Evolutionary conservation across 2,888 invertebrate genomes (phyloP).

Genomic region (Philopedon plagiatum): DNA sequence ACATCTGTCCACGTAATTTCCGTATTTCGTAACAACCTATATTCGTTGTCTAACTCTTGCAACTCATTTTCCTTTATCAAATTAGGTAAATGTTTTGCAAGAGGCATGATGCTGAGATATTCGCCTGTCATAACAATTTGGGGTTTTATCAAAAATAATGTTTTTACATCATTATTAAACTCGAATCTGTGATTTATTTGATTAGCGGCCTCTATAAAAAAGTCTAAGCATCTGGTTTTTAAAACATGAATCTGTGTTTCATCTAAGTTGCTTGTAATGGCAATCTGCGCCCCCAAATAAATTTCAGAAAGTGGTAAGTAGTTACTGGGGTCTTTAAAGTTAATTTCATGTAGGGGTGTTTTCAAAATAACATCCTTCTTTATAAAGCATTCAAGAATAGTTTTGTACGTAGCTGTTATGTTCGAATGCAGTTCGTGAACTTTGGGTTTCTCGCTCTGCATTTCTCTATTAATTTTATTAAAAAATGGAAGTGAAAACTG

Average conservation of each 20-base stretch:
- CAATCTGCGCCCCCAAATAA: slow-evolving; percentile 17
- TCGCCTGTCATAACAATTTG: too few species aligned
- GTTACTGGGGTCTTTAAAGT: slow-evolving; percentile 21
- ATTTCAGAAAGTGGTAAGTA: slow-evolving; percentile 1
- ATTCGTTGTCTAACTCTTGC: too few species aligned
- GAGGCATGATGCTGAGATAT: too few species aligned
- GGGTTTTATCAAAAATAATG: too few species aligned
- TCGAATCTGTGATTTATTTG: slow-evolving; percentile 22
- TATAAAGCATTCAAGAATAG: slow-evolving; percentile 12
- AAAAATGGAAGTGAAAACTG: slow-evolving; percentile 10
- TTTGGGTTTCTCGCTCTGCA: slow-evolving; percentile 5
- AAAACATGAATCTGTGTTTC: slow-evolving; percentile 5
- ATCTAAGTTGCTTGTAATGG: not conserved
- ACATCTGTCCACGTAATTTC: too few species aligned
- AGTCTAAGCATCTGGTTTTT: slow-evolving; percentile 4
- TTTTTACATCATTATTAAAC: too few species aligned
- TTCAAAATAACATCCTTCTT: slow-evolving; percentile 17
- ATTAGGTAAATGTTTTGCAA: too few species aligned
- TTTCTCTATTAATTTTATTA: slow-evolving; percentile 16
- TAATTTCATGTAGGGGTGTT: slow-evolving; percentile 11
- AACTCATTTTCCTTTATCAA: too few species aligned
- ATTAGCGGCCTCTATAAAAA: slow-evolving; percentile 13
- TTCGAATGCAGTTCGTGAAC: slow-evolving; percentile 11
- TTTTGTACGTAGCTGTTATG: slow-evolving; percentile 5
- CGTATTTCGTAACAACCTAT: too few species aligned